Evolutionary conservation across 92 coral and sea anemone genomes (phyloP).

Genomic region (Pocillopora grandis): DNA sequence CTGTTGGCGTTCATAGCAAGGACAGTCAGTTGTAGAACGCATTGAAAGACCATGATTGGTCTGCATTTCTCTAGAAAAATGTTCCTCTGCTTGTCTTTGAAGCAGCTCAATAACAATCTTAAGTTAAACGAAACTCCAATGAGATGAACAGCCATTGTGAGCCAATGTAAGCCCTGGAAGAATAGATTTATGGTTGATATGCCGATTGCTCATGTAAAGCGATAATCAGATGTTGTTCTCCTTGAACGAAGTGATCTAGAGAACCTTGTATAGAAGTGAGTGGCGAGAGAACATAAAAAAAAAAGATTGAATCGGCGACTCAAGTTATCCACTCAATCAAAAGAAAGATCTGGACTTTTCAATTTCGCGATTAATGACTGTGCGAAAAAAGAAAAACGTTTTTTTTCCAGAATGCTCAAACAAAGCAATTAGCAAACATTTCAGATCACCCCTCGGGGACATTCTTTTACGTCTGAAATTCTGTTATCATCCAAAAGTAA

Average conservation of each 20-base stretch:
- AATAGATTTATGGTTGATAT: background rate
- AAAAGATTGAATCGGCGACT: too few species aligned
- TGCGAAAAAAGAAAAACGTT: too few species aligned
- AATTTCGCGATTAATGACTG: too few species aligned
- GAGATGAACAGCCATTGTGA: background rate
- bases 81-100: background rate
- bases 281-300: too few species aligned
- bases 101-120: background rate
- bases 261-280: too few species aligned
- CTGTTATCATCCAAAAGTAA: too few species aligned
- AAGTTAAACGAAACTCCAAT: background rate
- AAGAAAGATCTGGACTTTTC: too few species aligned
- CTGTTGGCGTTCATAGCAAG: background rate
- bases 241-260: background rate
- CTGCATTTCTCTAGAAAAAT: background rate
- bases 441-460: too few species aligned
- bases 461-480: too few species aligned
- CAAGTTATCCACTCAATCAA: too few species aligned
- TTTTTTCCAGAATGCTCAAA: too few species aligned
- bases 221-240: background rate
- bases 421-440: too few species aligned
- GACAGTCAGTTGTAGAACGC: background rate
- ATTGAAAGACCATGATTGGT: background rate
- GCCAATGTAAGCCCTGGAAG: background rate
- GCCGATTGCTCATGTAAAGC: background rate